Evolutionary conservation across 2,113 vertebrate genomes (phyloP).

Genomic region (Platycercus adscitus): DNA sequence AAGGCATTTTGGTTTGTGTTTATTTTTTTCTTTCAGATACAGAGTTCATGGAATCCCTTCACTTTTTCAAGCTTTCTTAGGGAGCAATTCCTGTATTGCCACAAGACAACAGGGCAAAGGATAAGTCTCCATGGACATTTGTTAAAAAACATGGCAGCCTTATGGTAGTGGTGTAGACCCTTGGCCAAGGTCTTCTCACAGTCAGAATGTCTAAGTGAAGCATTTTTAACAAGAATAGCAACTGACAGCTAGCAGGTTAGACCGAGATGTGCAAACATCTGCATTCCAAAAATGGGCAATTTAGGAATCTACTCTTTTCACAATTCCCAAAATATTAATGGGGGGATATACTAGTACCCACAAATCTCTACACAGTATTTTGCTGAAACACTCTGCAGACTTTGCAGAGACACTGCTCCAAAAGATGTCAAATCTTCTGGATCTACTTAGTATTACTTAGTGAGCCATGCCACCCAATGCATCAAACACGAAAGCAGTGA

Average conservation of each 20-base stretch:
- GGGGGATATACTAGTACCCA: not conserved
- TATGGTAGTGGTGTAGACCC: slow-evolving; percentile 59
- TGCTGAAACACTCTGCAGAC: not conserved
- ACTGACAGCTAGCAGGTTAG: not conserved
- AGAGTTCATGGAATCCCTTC: slow-evolving; percentile 34
- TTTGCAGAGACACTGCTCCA: not conserved
- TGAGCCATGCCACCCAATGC: not conserved
- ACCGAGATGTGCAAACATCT: not conserved
- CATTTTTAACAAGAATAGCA: not conserved
- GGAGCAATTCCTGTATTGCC: not conserved
- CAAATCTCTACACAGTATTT: not conserved
- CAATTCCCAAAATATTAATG: not conserved
- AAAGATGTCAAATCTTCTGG: not conserved
- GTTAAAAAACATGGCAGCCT: slow-evolving; percentile 60
- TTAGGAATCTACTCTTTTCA: not conserved
- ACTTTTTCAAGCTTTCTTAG: slow-evolving; percentile 17
- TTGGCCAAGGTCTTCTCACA: slow-evolving; percentile 52
- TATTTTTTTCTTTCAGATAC: slow-evolving; percentile 30
- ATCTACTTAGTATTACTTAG: not conserved
- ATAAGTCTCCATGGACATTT: slow-evolving; percentile 13
- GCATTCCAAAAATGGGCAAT: not conserved
- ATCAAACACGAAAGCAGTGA: not conserved
- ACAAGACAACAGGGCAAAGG: slow-evolving; percentile 46
- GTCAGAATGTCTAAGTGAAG: not conserved
- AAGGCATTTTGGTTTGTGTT: not conserved